Evolutionary conservation across 2,797 vertebrate species (phyloP), one percentile per base, ranked within the genome.

Genomic region (Acrossocheilus wenchowensis): DNA sequence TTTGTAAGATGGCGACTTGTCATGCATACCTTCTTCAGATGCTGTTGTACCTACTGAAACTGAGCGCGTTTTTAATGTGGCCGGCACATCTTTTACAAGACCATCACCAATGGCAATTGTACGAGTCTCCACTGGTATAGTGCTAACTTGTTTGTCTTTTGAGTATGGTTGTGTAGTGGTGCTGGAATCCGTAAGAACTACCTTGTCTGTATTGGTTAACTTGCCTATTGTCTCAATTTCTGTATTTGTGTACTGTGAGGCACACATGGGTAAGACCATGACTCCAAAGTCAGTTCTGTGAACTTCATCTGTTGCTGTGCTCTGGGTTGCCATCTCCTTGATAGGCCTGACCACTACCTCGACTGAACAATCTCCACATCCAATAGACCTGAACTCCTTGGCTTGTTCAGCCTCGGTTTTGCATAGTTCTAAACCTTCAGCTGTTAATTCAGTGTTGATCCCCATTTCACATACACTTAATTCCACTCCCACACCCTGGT

Each of bases 81-180:
- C 5, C 0, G 92, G 94, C 36, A 94, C 1, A 4, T 99, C 98
- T 94, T 96, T 98, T 78, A 99, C 96, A 0, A 97, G 97, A 23
- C 98, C 98, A 12, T 99, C 98, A 30, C 98, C 98, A 0, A 97
- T 94, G 0, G 96, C 97, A 15, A 99, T 95, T 0, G 96, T 97
- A 78, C 97, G 93, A 1, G 89, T 93, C 88, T 97, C 97, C n/a
- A 95, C 92, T 0, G 85, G 88, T 12, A 92, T 74, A 0, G 98
- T 99, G 93, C 94, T 96, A 73, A 97, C 98, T 89, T 98, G 95
- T 62, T 96, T 97, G 83, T 98, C 96, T 0, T 89, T 93, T 41
- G 93, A 96, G 89, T 90, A 91, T 45, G 95, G 78, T 34, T 69
- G 41, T 0, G 95, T 97, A 89, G 95, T 96, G 0, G 97, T 98